Conservation (phyloP, 2,888 invertebrate species). For the Macrosiphum euphorbiae region DNA sequence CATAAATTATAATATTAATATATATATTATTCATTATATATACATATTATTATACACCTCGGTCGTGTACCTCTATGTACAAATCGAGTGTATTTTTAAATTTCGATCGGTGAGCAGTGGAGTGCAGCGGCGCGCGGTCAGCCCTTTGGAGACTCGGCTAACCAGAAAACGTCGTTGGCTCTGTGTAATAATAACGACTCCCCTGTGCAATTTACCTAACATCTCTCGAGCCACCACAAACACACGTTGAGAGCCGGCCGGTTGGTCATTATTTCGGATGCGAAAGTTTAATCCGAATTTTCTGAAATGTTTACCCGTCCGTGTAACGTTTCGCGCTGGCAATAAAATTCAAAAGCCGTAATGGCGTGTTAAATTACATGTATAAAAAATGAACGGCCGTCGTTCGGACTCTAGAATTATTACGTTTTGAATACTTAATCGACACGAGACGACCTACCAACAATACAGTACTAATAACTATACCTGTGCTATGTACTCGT, state of each 20-base stretch:
- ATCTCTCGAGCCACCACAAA: background rate
- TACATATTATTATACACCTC: background rate
- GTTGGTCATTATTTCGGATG: conserved; percentile 34
- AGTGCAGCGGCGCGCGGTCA: background rate
- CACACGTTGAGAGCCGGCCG: background rate
- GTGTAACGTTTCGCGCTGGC: background rate
- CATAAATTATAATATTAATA: background rate
- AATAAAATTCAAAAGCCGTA: conserved; percentile 41
- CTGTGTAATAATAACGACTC: conserved; percentile 41
- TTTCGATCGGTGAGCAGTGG: background rate
- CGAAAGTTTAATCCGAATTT: conserved; percentile 57
- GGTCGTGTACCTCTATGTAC: background rate
- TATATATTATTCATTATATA: background rate
- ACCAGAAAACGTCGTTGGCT: conserved; percentile 25
- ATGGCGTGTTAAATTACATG: conserved; percentile 25
- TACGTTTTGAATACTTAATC: background rate
- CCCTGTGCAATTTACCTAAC: conserved; percentile 16
- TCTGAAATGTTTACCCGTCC: conserved; percentile 37
- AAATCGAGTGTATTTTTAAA: background rate
- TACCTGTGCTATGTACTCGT: background rate
- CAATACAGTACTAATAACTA: background rate
- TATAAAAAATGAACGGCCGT: background rate
- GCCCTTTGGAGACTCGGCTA: conserved; percentile 19
- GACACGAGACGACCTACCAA: background rate
- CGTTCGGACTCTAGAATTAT: background rate